Evolutionary conservation across 2,888 invertebrate genomes (phyloP), one percentile per base, ranked within the genome.

Genomic region (Megastigmus dorsalis): DNA sequence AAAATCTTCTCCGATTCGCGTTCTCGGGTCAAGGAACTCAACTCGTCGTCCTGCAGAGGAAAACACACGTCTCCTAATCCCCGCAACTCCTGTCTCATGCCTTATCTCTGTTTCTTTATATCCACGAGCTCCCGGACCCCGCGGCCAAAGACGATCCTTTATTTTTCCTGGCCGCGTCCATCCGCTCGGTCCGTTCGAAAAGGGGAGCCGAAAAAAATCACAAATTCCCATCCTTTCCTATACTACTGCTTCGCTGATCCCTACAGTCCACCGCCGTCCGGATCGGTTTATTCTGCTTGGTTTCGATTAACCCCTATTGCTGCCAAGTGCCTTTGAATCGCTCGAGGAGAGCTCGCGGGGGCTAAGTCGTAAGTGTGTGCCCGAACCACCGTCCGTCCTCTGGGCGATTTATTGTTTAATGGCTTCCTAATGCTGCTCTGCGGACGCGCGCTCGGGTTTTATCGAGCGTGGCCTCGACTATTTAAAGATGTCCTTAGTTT

Each of bases 141-240:
- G 13, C 15, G 18, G 59, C 10, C 15, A 48, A 52, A 23, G n/a
- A 10, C 38, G 3, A 18, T 1, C 57, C 23, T 38, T 57, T 57
- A 57, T 57, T 57, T 57, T 23, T 57, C 38, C 36, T 38, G 9
- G n/a, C n/a, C n/a, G n/a, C n/a, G n/a, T n/a, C n/a, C n/a, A n/a
- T 23, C 38, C 38, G 30, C 28, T n/a, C 33, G 23, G 41, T 9
- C n/a, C 20, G 36, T 10, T 13, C 5, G 26, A 3, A n/a, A 33
- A 13, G 20, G 36, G 3, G n/a, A 13, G 52, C 59, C 68, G 57
- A 60, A 30, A n/a, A n/a, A 70, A 77, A 76, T 78, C 74, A 76
- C 18, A 75, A 75, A 77, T 75, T 75, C 63, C 63, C 41, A n/a
- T 13, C 30, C 13, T 10, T n/a, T n/a, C n/a, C n/a, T n/a, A n/a